Base-by-base conservation (phyloP, 2,113 vertebrate genomes). In the Phaethon lepturus region DNA sequence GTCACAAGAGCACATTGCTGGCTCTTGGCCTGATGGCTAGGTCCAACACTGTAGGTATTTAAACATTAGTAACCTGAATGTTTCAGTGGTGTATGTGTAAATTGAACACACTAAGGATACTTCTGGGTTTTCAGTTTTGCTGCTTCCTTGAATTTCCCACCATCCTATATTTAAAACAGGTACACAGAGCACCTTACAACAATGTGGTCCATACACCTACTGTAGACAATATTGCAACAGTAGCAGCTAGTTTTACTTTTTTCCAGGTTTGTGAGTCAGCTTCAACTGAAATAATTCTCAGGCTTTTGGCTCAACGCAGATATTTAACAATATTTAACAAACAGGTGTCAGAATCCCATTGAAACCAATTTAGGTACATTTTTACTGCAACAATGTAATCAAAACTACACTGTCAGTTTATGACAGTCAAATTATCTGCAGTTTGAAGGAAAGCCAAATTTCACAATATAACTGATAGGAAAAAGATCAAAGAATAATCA, bases 291-390 rank as follows among this genome's bases (percentile, higher is more conserved):
- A 29, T 66, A 73, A 58, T 87, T 72, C 33, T 60, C 18, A 86
- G 33, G 13, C 10, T 90, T 96, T 82, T 88, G 47, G 31, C 31
- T 96, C 3, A 6, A 53, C 60, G 47, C 25, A 93, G 73, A 40
- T 77, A 86, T 73, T 93, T 90, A 94, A 82, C 17, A 90, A 88
- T 88, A 73, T 93, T 92, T 97, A 95, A 66, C 78, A 93, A 94
- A 86, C 67, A 88, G 33, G 58, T 83, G 78, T 83, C 93, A 88
- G 17, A 92, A 90, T 86, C 84, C 52, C 35, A 75, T 25, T 83
- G 50, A 95, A 94, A 88, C 31, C 35, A 66, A 76, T 88, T 73
- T 73, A 14, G 12, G 31, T 69, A 88, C 11, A 47, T 80, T 92
- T 96, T 88, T 73, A 66, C 77, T 68, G 38, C 84, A 91, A 90